Conservation (phyloP, 1,140 invertebrate genomes). For the Neotoxoptera formosana region DNA sequence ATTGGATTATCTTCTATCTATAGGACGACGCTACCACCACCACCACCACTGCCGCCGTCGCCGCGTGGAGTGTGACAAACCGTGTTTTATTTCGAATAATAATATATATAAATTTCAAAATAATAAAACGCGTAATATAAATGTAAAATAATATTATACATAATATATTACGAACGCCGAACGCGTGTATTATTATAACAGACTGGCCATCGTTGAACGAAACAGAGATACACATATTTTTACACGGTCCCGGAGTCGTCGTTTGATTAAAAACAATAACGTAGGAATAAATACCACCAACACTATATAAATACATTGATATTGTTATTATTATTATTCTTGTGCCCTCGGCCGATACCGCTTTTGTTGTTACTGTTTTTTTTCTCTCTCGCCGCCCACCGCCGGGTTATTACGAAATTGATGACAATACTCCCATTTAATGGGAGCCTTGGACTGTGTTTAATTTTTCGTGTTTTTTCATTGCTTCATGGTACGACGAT, state of each 20-base stretch:
- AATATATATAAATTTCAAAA: conserved; percentile 32
- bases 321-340: neutral
- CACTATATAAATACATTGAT: neutral
- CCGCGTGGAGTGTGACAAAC: conserved; percentile 46
- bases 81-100: conserved; percentile 48
- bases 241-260: neutral
- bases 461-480: conserved; percentile 43
- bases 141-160: neutral
- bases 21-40: neutral
- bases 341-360: neutral
- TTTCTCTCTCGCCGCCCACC: neutral
- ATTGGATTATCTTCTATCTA: conserved; percentile 58
- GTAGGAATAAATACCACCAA: neutral
- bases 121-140: neutral
- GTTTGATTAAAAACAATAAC: conserved; percentile 22
- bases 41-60: neutral
- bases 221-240: neutral
- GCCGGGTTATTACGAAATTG: conserved; percentile 26
- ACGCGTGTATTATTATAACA: neutral
- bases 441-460: conserved; percentile 49
- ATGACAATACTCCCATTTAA: conserved; percentile 45
- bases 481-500: conserved; percentile 52
- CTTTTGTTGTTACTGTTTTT: neutral
- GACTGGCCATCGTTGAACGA: neutral
- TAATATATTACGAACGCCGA: neutral